A percentile compares a stretch with the other conserved stretches of the same genome.
Conservation (phyloP, 2,797 vertebrate species). For the Columba guinea region DNA sequence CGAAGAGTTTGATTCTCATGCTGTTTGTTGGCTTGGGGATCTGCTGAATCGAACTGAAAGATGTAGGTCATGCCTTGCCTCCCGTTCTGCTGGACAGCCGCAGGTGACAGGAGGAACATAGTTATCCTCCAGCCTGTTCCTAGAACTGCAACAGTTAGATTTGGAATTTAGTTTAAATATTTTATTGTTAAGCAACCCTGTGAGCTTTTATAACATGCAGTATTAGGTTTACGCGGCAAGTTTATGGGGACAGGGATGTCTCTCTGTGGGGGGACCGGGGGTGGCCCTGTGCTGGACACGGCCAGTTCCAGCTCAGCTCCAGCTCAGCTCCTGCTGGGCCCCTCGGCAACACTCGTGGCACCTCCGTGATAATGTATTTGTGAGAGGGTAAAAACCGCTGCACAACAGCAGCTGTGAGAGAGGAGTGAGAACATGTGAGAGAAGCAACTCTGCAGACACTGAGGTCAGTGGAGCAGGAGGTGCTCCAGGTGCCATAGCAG, state of each 20-base stretch:
- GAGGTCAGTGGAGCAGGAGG: not conserved
- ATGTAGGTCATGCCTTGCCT: not conserved
- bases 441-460: rapidly evolving
- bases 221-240: not conserved
- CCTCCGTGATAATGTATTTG: rapidly evolving
- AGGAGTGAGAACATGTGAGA: not conserved
- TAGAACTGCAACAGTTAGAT: not conserved
- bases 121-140: not conserved
- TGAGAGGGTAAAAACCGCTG: not conserved
- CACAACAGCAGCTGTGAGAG: not conserved
- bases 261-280: rapidly evolving
- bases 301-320: rapidly evolving
- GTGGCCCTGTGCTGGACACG: rapidly evolving
- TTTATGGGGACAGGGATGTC: rapidly evolving
- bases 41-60: not conserved
- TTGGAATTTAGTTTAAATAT: not conserved
- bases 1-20: not conserved
- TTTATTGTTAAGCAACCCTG: not conserved
- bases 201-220: rapidly evolving
- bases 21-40: not conserved
- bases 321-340: not conserved
- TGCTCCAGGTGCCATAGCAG: rapidly evolving
- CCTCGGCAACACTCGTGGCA: rapidly evolving
- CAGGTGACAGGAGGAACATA: not conserved
- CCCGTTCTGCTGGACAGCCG: not conserved